A percentile compares a stretch with the other conserved stretches of the same genome.
phyloP scores from a whole-genome alignment of 30 jellyfish, hydroid and myxozoan species.

The Turritopsis rubra region DNA sequence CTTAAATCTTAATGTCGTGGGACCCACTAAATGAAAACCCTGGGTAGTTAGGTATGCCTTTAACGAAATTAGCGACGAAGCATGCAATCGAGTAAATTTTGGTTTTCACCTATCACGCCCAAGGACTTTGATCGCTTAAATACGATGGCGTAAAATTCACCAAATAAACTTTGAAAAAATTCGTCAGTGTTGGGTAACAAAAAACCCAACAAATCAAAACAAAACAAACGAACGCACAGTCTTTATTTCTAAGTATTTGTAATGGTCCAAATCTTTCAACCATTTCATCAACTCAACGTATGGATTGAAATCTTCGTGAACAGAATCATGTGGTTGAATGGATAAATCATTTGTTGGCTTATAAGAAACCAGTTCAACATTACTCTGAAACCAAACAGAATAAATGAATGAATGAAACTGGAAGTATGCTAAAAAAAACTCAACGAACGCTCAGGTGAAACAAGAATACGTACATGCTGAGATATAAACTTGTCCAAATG shows the following conservation, averaged over 20 bases:
- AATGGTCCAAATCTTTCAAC: slow-evolving; percentile 78
- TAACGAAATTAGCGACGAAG: too few species aligned
- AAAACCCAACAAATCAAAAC: not conserved
- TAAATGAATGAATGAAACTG: not conserved
- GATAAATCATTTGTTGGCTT: slow-evolving; percentile 48
- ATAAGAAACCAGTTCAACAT: slow-evolving; percentile 40
- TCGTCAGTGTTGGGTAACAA: not conserved
- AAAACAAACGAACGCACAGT: slow-evolving; percentile 30
- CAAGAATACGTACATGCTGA: slow-evolving; percentile 51
- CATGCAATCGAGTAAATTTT: too few species aligned
- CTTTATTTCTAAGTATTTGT: slow-evolving; percentile 60
- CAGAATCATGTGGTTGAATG: slow-evolving; percentile 75
- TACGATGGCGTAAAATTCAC: too few species aligned
- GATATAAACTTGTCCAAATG: slow-evolving; percentile 85
- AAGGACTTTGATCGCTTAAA: too few species aligned
- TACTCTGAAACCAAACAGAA: slow-evolving; percentile 54
- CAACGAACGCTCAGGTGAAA: not conserved
- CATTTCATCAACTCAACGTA: slow-evolving; percentile 91
- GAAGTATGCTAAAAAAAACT: not conserved
- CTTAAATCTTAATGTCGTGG: too few species aligned
- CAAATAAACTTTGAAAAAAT: not conserved
- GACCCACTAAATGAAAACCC: too few species aligned
- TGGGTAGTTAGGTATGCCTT: too few species aligned
- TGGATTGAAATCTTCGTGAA: slow-evolving; percentile 74
- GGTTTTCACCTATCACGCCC: too few species aligned